Conservation (phyloP, 2,888 invertebrate genomes). For the Eugnorisma glareosa region DNA sequence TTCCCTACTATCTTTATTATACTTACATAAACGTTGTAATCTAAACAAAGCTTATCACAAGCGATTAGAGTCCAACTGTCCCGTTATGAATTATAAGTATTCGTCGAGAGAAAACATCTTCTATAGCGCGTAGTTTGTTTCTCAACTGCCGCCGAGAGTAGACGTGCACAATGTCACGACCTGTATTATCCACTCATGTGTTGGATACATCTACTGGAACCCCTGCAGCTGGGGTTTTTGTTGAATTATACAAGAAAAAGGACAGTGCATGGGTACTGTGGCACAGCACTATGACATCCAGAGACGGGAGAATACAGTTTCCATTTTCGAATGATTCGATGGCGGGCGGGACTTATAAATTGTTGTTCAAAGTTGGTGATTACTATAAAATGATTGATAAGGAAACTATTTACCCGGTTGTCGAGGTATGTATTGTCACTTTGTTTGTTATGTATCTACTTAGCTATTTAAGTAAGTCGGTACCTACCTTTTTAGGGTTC, state of each 20-base stretch:
- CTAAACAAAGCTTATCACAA: conserved; percentile 53
- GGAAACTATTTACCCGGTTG: conserved; percentile 93
- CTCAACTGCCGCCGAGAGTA: conserved; percentile 23
- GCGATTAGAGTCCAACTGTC: conserved; percentile 42
- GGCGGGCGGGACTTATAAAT: conserved; percentile 93
- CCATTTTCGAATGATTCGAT: conserved; percentile 91
- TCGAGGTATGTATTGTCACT: conserved; percentile 90
- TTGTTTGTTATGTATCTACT: not conserved
- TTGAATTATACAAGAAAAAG: conserved; percentile 92
- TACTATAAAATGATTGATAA: conserved; percentile 92
- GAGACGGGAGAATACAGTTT: conserved; percentile 92
- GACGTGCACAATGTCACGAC: conserved; percentile 82
- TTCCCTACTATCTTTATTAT: conserved; percentile 17
- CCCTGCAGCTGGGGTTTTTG: conserved; percentile 92
- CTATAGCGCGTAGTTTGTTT: conserved; percentile 30
- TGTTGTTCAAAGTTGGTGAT: conserved; percentile 93
- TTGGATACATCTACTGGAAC: conserved; percentile 93
- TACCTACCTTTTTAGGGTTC: too few relatives aligned
- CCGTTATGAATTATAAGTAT: conserved; percentile 27
- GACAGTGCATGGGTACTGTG: conserved; percentile 93
- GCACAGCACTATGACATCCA: conserved; percentile 91
- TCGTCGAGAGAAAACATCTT: conserved; percentile 45
- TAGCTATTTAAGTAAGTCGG: not conserved
- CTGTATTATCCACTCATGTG: conserved; percentile 94
- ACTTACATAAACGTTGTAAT: conserved; percentile 19